phyloP scores from a whole-genome alignment of 2,797 vertebrate species.

The Varecia variegata region DNA sequence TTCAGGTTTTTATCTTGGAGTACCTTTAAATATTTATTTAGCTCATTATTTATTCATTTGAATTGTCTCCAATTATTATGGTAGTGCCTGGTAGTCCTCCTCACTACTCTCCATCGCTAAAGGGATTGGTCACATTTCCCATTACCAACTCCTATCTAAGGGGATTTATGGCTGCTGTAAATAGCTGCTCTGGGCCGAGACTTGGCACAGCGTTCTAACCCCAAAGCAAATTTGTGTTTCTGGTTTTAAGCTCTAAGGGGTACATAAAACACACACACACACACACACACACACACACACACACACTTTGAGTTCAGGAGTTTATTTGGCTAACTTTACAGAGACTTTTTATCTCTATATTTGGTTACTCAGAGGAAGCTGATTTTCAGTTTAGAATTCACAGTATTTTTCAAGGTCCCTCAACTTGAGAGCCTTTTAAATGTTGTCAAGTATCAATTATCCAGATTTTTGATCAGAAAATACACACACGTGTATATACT shows the following conservation, averaged over 20 bases:
- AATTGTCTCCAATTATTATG: conserved; percentile 75
- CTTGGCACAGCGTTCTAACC: conserved; percentile 75
- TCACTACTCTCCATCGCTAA: conserved; percentile 66
- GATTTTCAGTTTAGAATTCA: conserved; percentile 64
- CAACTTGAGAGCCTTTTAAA: conserved; percentile 68
- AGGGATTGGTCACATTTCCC: conserved; percentile 81
- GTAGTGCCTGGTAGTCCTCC: conserved; percentile 75
- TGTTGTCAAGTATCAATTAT: conserved; percentile 54
- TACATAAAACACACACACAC: conserved; percentile 25
- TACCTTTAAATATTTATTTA: conserved; percentile 73
- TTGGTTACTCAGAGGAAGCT: background rate
- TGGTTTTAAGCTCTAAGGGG: conserved; percentile 58
- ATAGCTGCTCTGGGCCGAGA: conserved; percentile 75
- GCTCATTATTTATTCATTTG: conserved; percentile 79
- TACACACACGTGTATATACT: background rate
- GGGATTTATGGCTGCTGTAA: conserved; percentile 82
- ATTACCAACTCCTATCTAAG: conserved; percentile 77
- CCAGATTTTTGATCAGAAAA: background rate
- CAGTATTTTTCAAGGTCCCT: conserved; percentile 71
- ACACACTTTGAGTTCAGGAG: conserved; percentile 9
- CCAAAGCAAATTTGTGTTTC: conserved; percentile 79
- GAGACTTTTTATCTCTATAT: conserved; percentile 2
- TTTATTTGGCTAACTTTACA: conserved; percentile 51
- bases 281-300: background rate
- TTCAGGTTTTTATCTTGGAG: conserved; percentile 61